Base-by-base conservation (phyloP, 2,888 invertebrate species). In the Tenthredo scrophulariae region DNA sequence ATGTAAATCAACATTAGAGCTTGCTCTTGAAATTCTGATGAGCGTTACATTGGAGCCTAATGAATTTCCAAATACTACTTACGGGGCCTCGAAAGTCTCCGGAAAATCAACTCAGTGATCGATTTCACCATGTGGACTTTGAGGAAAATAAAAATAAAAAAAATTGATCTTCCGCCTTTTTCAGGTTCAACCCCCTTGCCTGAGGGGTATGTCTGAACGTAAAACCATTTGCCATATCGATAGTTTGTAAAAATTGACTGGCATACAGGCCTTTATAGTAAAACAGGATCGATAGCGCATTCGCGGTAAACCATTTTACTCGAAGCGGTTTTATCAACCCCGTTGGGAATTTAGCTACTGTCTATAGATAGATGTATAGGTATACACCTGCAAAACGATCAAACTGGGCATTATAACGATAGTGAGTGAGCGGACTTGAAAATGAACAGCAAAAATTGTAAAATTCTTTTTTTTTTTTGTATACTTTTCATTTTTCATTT, bases 241-340 rank as follows among this genome's bases (percentile, higher is more conserved):
- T 70, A 33, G 70, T 70, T 70, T 29, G 37, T 37, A 2, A n/a
- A 70, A 37, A 70, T 70, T 70, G 70, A 33, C 15, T 70, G 33
- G 37, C 26, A 37, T 70, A 70, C 37, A 37, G 33, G 37, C 46
- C 22, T 26, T 75, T 40, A 72, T 72, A 22, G 33, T 40, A 40
- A 26, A 67, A 67, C 22, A n/a, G 40, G n/a, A 72, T 72, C 33
- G 33, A 72, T 67, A 33, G 22, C n/a, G 37, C n/a, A 72, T 40
- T n/a, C 40, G 40, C 10, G 72, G 26, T 75, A 75, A 75, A 70
- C 46, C 22, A 46, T 75, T 75, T 75, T 75, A 46, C 75, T 46
- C 6, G 22, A 15, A 37, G 26, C 37, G 43, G 26, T 75, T 75
- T 75, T 37, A 46, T 75, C 37, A n/a, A 75, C 75, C 22, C 43